Base-by-base conservation (phyloP, 2,797 vertebrate species). In the Labeo calbasu region DNA sequence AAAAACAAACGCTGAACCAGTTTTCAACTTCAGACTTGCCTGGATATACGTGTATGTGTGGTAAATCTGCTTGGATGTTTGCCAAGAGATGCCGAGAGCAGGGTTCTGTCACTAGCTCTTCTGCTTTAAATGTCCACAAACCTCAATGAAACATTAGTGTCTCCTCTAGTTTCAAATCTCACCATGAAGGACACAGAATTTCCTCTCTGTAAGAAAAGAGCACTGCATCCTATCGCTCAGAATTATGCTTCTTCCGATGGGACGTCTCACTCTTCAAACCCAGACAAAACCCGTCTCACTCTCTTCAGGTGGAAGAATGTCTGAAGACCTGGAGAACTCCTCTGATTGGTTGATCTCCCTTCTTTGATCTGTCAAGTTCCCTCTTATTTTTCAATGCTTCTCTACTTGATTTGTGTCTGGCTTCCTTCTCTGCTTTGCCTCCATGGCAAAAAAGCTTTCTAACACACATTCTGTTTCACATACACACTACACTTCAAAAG, bases 311-410 rank as follows among this genome's bases (percentile, higher is more conserved):
- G 32, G 65, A 68, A 55, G 28, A 50, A 68, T 80, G 48, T 53
- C 68, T 81, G 79, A 61, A 46, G n/a, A 72, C 13, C 79, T 50
- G 40, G 10, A 70, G 23, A 72, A 63, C 65, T 70, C 14, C 28
- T 84, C 19, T 70, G 68, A 81, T 81, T 72, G 53, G 75, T 32
- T 78, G 75, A 77, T 71, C 25, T 36, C n/a, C 63, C 13, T 70
- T 70, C 53, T 78, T 70, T 78, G 75, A 84, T 71, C 65, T 78
- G 66, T 59, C 65, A 77, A 59, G 51, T 70, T 51, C 51, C 17
- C 36, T 79, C 43, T 77, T 51, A 51, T 84, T 71, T 46, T 51
- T 78, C 14, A 51, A 57, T 9, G 4, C 7, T 55, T 48, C 7
- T 57, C 36, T 69, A 8, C 65, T 83, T 77, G 68, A 71, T 78